phyloP scores from a whole-genome alignment of 2,113 vertebrate genomes.

The Coptodon rendalli region DNA sequence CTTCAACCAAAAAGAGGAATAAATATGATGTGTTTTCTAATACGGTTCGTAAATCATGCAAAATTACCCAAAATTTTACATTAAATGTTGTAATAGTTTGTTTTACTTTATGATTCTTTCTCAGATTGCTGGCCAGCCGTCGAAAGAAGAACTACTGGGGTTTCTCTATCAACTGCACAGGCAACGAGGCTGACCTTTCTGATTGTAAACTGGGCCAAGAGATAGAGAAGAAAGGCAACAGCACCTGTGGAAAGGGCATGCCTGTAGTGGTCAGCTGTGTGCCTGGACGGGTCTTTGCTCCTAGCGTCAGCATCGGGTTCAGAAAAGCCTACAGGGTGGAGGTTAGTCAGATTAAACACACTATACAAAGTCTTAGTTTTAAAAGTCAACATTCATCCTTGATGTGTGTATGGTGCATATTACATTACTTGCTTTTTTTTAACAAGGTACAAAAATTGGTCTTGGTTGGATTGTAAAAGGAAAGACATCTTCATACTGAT shows the following conservation, averaged over 20 bases:
- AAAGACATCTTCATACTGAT: neutral
- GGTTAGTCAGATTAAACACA: constrained; percentile 63
- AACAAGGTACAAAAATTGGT: neutral
- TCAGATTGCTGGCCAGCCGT: constrained; percentile 78
- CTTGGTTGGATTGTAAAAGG: neutral
- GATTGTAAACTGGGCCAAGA: constrained; percentile 79
- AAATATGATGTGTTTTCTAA: neutral
- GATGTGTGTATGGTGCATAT: neutral
- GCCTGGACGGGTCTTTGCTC: constrained; percentile 83
- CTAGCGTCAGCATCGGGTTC: constrained; percentile 78
- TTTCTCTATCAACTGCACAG: constrained; percentile 85
- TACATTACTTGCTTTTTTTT: neutral
- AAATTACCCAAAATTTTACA: neutral
- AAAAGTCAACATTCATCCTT: neutral
- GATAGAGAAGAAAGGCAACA: constrained; percentile 60
- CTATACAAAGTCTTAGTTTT: neutral
- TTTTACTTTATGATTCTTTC: neutral
- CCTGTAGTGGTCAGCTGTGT: constrained; percentile 89
- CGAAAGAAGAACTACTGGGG: constrained; percentile 88
- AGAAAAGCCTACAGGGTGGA: constrained; percentile 89
- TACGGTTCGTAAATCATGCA: neutral
- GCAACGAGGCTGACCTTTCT: constrained; percentile 83
- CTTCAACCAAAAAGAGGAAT: neutral
- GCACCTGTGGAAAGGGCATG: constrained; percentile 79
- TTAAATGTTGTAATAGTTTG: neutral